Base-by-base conservation (phyloP, 2,888 invertebrate genomes). In the Cerceris ruficornis region DNA sequence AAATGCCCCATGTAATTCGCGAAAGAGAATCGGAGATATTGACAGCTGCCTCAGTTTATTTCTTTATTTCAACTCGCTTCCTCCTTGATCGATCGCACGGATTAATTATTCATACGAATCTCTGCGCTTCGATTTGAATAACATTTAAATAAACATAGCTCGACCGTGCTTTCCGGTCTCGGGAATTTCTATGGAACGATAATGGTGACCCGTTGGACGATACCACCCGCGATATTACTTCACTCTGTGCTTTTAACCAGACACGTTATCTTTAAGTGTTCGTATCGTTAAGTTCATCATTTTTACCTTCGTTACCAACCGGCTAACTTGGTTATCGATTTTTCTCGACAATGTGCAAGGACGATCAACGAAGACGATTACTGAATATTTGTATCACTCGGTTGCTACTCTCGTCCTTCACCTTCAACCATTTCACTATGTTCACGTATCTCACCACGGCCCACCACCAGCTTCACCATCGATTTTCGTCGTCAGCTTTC, bases 391-490 rank as follows among this genome's bases (percentile, higher is more conserved):
- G 84, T 84, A 85, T 84, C 84, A 83, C 73, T 76, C 69, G 70
- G 69, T 72, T 66, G 76, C 80, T 61, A 72, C 72, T 62, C 68
- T 70, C 83, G 85, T 82, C 85, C 84, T 84, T 84, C 85, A 84
- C 84, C 84, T 84, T 84, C 84, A 85, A 76, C 80, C 83, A 62
- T 85, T 84, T 84, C 76, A 69, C 69, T 78, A 75, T 74, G 69
- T 64, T 70, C 75, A 58, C 75, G 65, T 78, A 83, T 85, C 85
- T 80, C 78, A 59, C 77, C 57, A 54, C 77, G 66, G 76, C 85
- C 77, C 70, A 78, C 77, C 70, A 60, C 82, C 69, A 77, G 72
- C 77, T 80, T 80, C 75, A 80, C 80, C 85, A 84, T 84, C 80
- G 84, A 84, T 84, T 84, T 84, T 84, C 80, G 84, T 84, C 75